These are phyloP conservation scores for Typhlichthys subterraneus DNA, from an alignment of 2,797 vertebrate species.

Conservation along the genomic window DNA sequence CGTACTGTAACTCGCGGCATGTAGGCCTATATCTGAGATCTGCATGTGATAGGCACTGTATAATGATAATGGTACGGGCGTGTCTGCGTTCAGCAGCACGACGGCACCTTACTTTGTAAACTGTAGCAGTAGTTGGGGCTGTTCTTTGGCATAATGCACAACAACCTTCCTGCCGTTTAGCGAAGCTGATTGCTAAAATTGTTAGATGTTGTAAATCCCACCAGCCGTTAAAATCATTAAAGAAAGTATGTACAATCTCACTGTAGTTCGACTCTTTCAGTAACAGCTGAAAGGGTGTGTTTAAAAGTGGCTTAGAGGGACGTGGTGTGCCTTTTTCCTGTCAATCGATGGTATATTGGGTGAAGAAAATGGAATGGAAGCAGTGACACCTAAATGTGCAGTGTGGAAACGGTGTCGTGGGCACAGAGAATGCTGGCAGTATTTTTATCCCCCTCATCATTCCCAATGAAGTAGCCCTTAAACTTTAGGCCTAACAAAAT, in stretches of 20 bases:
- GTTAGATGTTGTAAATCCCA: background rate
- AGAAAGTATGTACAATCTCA: constrained; percentile 31
- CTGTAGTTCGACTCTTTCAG: constrained; percentile 4
- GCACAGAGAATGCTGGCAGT: constrained; percentile 43
- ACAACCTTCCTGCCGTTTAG: constrained; percentile 14
- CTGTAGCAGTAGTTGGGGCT: background rate
- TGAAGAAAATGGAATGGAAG: constrained; percentile 42
- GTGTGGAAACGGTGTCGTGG: constrained; percentile 53
- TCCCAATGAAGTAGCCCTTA: constrained; percentile 33
- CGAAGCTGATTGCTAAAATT: constrained; percentile 32
- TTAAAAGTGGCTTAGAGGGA: constrained; percentile 2
- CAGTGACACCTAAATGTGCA: constrained; percentile 35
- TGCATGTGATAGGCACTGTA: constrained; percentile 17
- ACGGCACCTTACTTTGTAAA: constrained; percentile 31
- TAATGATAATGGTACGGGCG: constrained; percentile 57
- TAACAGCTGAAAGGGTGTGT: constrained; percentile 9
- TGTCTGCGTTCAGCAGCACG: constrained; percentile 66
- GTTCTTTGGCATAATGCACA: constrained; percentile 13
- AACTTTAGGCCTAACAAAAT: constrained; percentile 25
- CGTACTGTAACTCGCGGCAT: constrained; percentile 14
- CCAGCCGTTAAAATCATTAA: constrained; percentile 13
- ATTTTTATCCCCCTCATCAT: constrained; percentile 43
- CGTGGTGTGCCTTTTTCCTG: constrained; percentile 31
- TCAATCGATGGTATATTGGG: constrained; percentile 40
- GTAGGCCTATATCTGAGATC: constrained; percentile 43